Evolutionary conservation across 2,888 invertebrate genomes (phyloP).

Genomic region (Unio delphinus): DNA sequence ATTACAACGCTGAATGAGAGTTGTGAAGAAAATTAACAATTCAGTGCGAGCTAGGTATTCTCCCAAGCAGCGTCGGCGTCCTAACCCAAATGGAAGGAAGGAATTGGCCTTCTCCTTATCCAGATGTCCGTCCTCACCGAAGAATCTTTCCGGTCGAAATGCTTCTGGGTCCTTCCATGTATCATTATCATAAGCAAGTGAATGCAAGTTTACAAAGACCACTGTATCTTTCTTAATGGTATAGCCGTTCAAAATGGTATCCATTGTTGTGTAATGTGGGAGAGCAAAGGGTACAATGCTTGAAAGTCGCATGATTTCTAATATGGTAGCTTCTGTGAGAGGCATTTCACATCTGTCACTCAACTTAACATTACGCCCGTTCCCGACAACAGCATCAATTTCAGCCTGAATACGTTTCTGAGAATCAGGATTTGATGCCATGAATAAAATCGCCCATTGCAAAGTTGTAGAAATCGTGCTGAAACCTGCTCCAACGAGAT

Average conservation of each 20-base stretch:
- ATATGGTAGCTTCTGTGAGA: constrained; percentile 40
- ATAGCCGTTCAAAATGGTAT: constrained; percentile 9
- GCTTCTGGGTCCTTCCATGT: constrained; percentile 16
- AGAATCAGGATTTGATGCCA: constrained; percentile 35
- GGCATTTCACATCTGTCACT: constrained; percentile 29
- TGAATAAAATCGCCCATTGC: constrained; percentile 35
- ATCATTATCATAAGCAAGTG: constrained; percentile 24
- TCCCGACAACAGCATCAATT: constrained; percentile 38
- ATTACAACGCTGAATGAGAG: constrained; percentile 37
- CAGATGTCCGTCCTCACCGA: constrained; percentile 2
- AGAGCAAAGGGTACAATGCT: constrained; percentile 37
- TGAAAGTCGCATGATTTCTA: constrained; percentile 38
- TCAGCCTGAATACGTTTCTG: constrained; percentile 45
- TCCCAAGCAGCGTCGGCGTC: constrained; percentile 50
- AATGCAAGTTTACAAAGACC: constrained; percentile 20
- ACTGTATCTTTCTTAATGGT: constrained; percentile 16
- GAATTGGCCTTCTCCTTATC: constrained; percentile 14
- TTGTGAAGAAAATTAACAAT: constrained; percentile 43
- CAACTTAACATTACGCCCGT: constrained; percentile 15
- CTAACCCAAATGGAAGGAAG: constrained; percentile 41
- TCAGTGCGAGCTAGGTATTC: constrained; percentile 51
- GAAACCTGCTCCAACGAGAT: constrained; percentile 45
- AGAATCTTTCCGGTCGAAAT: constrained; percentile 24
- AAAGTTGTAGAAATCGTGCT: constrained; percentile 40
- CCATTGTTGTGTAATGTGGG: constrained; percentile 39